These are phyloP conservation scores for Eciton burchellii DNA, from an alignment of 1,140 invertebrate species.

Conservation along the genomic window DNA sequence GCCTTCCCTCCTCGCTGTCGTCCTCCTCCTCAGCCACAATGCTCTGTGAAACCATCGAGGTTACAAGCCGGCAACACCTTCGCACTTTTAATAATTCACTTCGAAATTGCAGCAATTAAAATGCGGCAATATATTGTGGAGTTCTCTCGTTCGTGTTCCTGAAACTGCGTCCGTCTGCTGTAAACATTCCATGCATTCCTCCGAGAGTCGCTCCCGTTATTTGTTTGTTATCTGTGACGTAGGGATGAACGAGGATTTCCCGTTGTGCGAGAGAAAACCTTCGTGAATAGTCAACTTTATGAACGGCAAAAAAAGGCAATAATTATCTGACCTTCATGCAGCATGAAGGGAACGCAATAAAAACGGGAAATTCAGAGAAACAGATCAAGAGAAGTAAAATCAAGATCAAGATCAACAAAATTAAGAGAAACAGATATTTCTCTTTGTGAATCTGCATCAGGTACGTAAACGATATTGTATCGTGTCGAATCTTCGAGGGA, in stretches of 20 bases:
- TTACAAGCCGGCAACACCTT: slow-evolving; percentile 68
- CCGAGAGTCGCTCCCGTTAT: not conserved
- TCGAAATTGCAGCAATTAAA: slow-evolving; percentile 49
- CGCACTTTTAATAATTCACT: slow-evolving; percentile 66
- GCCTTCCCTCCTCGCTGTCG: slow-evolving; percentile 7
- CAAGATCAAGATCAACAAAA: too few species aligned
- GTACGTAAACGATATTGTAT: not conserved
- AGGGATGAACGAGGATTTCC: not conserved
- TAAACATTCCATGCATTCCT: slow-evolving; percentile 8
- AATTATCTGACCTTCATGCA: not conserved
- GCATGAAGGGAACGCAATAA: not conserved
- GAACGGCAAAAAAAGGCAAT: too few species aligned
- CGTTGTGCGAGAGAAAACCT: not conserved
- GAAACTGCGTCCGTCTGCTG: slow-evolving; percentile 41
- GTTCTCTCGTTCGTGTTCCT: slow-evolving; percentile 9
- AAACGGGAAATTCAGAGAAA: too few species aligned
- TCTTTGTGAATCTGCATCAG: not conserved
- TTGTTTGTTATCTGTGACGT: not conserved
- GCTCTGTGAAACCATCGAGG: slow-evolving; percentile 38
- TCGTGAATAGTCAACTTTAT: too few species aligned
- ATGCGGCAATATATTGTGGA: slow-evolving; percentile 35
- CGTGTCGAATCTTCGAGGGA: not conserved
- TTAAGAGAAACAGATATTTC: too few species aligned
- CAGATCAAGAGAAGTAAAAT: too few species aligned
- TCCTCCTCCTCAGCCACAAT: not conserved